phyloP scores from a whole-genome alignment of 2,888 invertebrate genomes.

The Parasteatoda lunata region DNA sequence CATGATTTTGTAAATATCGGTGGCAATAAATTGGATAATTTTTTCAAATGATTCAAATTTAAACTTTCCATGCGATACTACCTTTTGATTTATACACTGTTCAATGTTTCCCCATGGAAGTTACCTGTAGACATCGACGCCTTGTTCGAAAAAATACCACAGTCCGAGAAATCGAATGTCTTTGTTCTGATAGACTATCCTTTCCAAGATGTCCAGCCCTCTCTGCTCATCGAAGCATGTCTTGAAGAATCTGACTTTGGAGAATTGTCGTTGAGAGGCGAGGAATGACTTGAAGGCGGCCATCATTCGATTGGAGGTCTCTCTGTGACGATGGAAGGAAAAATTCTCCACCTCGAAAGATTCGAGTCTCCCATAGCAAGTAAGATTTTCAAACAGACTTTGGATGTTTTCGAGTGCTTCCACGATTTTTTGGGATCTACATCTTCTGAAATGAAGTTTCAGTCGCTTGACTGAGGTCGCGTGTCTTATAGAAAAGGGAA shows the following conservation, averaged over 20 bases:
- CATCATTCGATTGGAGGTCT: background rate
- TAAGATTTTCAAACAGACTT: background rate
- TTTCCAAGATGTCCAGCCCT: conserved; percentile 10
- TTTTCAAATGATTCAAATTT: too few species aligned
- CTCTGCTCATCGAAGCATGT: background rate
- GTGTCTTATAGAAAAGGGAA: background rate
- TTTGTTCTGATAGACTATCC: background rate
- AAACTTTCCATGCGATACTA: too few species aligned
- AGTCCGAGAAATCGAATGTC: conserved; percentile 10
- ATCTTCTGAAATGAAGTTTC: background rate
- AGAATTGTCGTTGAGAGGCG: background rate
- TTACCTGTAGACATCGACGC: conserved; percentile 9
- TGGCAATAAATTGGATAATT: too few species aligned
- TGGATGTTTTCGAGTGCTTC: background rate
- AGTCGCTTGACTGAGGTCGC: background rate
- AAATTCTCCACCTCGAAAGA: background rate
- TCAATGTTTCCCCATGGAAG: background rate
- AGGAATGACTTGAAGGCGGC: conserved; percentile 18
- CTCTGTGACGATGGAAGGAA: background rate
- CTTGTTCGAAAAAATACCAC: conserved; percentile 19
- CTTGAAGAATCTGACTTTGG: conserved; percentile 16
- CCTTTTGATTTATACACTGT: too few species aligned
- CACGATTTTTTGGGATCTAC: background rate
- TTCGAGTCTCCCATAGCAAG: background rate
- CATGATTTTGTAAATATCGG: too few species aligned